Conservation (phyloP, 1,140 invertebrate species). For the Bombus vancouverensis region DNA sequence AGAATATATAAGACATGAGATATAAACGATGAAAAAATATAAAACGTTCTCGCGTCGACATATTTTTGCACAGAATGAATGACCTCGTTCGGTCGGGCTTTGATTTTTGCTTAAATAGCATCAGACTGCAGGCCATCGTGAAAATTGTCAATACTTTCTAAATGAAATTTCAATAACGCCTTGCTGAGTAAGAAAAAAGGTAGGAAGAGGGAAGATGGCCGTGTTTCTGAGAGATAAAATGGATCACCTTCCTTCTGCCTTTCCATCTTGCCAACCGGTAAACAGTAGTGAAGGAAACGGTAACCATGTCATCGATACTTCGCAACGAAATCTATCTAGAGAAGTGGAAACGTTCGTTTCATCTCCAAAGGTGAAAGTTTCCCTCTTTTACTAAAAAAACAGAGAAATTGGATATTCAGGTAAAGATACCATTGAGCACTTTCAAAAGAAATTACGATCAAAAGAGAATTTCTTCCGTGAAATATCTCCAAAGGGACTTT, state of each 20-base stretch:
- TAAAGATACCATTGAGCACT: slow-evolving; percentile 42
- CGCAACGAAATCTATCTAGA: slow-evolving; percentile 50
- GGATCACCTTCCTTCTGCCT: slow-evolving; percentile 1
- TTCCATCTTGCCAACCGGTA: slow-evolving; percentile 23
- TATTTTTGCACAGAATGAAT: not conserved
- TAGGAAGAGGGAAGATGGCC: not conserved
- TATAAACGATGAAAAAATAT: too few relatives aligned
- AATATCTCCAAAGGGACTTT: slow-evolving; percentile 32
- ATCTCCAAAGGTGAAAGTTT: slow-evolving; percentile 40
- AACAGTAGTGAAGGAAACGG: slow-evolving; percentile 35
- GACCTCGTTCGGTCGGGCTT: not conserved
- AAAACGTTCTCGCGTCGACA: too few relatives aligned
- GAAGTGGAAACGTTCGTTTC: slow-evolving; percentile 63
- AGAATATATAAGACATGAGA: not conserved
- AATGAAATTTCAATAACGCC: not conserved
- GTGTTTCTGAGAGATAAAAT: slow-evolving; percentile 19
- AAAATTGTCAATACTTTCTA: not conserved
- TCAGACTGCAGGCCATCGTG: not conserved
- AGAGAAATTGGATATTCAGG: slow-evolving; percentile 62
- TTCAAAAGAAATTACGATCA: slow-evolving; percentile 59
- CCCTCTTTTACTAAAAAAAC: not conserved
- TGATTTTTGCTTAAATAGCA: not conserved
- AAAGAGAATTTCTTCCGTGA: slow-evolving; percentile 47
- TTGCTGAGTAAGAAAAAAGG: not conserved
- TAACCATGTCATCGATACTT: slow-evolving; percentile 63